Evolutionary conservation across 2,797 vertebrate species (phyloP), one percentile per base, ranked within the genome.

Genomic region (Caiman crocodilus): DNA sequence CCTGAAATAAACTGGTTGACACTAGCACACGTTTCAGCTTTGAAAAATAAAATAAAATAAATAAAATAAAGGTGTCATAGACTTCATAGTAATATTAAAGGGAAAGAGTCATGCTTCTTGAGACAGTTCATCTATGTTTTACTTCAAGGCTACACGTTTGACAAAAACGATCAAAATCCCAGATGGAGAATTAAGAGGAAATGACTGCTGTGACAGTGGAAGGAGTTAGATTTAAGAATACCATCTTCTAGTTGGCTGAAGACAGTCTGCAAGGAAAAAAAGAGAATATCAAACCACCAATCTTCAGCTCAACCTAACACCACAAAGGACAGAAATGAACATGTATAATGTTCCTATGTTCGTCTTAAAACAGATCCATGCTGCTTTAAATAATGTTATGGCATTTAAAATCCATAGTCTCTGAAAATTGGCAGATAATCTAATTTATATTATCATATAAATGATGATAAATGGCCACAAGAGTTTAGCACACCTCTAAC

Each of bases 391-490:
- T 89, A 84, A 64, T 84, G 78, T 25, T 65, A 30, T 65, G 63
- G 63, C 30, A 30, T 5, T 10, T 5, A 3, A 90, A 92, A 89
- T 30, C 35, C n/a, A 16, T 30, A 60, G 1, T 83, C 65, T 84
- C 90, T 92, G 71, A 67, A 85, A 75, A 42, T 35, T 85, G 88
- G 78, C 80, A 90, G 61, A 35, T 90, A 91, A 73, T 20, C 26
- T 58, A 77, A 1, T n/a, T 92, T 82, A 30, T 63, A n/a, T 65
- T 79, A 76, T 64, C 61, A 14, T 69, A 63, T 57, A 85, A 79
- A 23, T 75, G 75, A 15, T 93, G 92, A 61, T 71, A 89, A 94
- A 69, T 55, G 90, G 32, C 60, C 84, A n/a, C 26, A 81, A 69
- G n/a, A 88, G 69, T 71, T 83, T 82, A 78, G 26, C 35, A 42